Evolutionary conservation across 2,113 vertebrate genomes (phyloP).

Genomic region (Marmota monax): DNA sequence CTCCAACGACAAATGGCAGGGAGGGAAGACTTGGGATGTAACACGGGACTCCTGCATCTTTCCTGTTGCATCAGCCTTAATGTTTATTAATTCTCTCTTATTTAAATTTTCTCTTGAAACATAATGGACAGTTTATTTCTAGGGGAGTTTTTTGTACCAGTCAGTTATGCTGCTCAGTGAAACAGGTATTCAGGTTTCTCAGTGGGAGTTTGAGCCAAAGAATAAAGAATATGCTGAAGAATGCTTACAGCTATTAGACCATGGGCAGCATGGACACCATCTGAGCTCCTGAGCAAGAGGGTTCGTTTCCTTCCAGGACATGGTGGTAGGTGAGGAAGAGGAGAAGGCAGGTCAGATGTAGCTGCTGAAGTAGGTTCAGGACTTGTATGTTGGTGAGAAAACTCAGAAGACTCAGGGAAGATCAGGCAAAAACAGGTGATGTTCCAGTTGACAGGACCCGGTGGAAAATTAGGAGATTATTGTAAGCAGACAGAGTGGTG

Average conservation of each 20-base stretch:
- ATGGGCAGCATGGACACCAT: not conserved
- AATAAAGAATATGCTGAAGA: not conserved
- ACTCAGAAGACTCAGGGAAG: accelerated
- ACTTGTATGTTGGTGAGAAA: not conserved
- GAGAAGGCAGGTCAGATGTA: not conserved
- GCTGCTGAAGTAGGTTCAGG: not conserved
- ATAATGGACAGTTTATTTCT: not conserved
- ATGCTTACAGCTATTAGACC: accelerated
- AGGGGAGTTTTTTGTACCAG: not conserved
- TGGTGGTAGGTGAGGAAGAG: not conserved
- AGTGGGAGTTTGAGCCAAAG: not conserved
- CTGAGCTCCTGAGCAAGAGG: not conserved
- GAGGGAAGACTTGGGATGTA: not conserved
- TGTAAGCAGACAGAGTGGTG: not conserved
- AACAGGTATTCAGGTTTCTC: not conserved
- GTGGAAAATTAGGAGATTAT: not conserved
- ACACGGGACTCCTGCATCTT: not conserved
- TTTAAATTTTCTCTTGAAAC: not conserved
- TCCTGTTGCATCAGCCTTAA: not conserved
- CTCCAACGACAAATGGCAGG: accelerated
- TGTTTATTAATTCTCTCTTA: not conserved
- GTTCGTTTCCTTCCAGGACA: not conserved
- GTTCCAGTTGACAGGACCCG: not conserved
- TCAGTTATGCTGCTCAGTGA: not conserved
- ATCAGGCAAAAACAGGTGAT: not conserved